A percentile compares a stretch with the other conserved stretches of the same genome.
These are phyloP conservation scores for Petrocephalus schoutedeni DNA, from an alignment of 2,797 vertebrate genomes.

Conservation along the genomic window DNA sequence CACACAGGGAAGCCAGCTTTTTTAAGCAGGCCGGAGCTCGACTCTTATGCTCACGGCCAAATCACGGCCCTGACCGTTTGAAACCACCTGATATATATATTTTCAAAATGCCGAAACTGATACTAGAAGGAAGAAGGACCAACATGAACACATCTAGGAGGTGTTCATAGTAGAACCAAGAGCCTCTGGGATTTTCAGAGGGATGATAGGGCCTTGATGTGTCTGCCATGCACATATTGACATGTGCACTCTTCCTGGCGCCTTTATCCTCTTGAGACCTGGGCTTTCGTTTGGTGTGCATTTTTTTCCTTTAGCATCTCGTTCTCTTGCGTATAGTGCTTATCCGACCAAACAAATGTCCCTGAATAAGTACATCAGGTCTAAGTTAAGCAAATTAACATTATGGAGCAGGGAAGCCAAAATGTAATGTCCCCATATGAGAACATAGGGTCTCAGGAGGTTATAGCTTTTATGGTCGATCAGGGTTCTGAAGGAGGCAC, in stretches of 20 bases:
- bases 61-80: not conserved
- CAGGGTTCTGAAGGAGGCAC: not conserved
- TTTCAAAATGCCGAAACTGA: conserved; percentile 2
- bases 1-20: not conserved
- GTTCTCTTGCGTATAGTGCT: too few relatives aligned
- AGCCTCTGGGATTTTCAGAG: not conserved
- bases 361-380: too few relatives aligned
- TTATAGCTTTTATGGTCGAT: not conserved
- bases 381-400: too few relatives aligned
- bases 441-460: too few relatives aligned
- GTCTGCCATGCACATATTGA: not conserved
- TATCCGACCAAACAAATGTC: too few relatives aligned
- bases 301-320: too few relatives aligned
- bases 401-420: too few relatives aligned
- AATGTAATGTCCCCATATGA: too few relatives aligned
- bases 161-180: not conserved
- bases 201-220: not conserved
- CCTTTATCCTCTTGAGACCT: not conserved
- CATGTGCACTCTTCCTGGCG: not conserved
- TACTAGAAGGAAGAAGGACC: not conserved
- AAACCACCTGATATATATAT: conserved; percentile 12
- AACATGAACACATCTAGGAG: not conserved
- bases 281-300: too few relatives aligned
- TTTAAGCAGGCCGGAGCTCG: not conserved
- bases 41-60: not conserved